Conservation (phyloP, 2,888 invertebrate genomes). For the Deilephila porcellus region DNA sequence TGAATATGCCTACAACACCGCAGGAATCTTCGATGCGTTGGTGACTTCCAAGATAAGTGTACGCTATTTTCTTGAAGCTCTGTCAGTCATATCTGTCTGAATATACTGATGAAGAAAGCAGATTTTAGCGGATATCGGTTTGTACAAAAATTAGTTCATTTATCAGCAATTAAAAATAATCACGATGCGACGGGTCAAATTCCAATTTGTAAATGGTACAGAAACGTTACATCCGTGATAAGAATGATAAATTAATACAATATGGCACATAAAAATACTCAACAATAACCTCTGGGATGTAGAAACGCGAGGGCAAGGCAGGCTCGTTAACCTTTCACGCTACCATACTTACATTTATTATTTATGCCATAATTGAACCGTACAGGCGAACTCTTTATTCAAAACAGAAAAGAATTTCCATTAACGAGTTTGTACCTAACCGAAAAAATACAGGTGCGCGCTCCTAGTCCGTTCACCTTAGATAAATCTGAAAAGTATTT, state of each 20-base stretch:
- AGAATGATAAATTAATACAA: neutral
- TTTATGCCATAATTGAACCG: constrained; percentile 63
- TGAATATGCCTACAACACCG: no score
- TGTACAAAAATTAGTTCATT: no score
- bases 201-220: neutral
- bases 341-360: constrained; percentile 63
- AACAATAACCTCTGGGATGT: constrained; percentile 5
- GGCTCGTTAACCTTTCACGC: constrained; percentile 80
- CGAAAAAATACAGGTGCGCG: constrained; percentile 47
- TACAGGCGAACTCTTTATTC: constrained; percentile 50
- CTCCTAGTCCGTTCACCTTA: constrained; percentile 43
- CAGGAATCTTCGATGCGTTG: no score
- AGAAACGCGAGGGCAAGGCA: constrained; percentile 53
- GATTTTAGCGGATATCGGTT: no score
- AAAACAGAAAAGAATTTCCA: constrained; percentile 40
- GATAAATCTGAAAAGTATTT: constrained; percentile 38
- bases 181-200: neutral
- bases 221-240: neutral
- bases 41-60: no score
- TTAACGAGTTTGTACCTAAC: constrained; percentile 33
- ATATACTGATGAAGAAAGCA: no score
- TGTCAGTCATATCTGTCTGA: no score
- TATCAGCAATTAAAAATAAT: neutral
- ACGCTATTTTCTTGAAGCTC: no score
- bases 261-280: constrained; percentile 13